Evolutionary conservation across 1,140 invertebrate genomes (phyloP), one percentile per base, ranked within the genome.

Genomic region (Papilio aristodemus): DNA sequence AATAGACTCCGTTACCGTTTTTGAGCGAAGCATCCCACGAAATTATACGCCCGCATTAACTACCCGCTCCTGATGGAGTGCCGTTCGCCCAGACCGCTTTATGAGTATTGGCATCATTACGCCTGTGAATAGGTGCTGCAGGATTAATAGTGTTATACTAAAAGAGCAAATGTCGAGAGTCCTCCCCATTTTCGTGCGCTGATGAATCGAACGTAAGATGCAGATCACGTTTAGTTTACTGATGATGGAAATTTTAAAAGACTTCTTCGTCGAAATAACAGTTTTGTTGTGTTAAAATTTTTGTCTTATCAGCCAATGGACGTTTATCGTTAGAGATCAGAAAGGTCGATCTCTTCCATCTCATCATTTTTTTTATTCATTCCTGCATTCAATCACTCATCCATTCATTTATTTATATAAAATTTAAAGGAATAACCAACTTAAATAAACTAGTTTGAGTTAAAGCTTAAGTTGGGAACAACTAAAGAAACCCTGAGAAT

Each of bases 101-200:
- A 85, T 79, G 77, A 79, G 73, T 79, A 86, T 85, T 83, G 78
- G 78, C 72, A 68, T 83, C 84, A 76, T 85, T 83, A 80, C 67
- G 68, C 74, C 70, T 60, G 69, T 63, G 69, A 71, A 72, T 68
- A 72, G 71, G 57, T 70, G 36, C 17, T 14, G 38, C 14, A 10
- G 22, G 14, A 68, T 68, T 72, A 69, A 69, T 27, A 8, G 63
- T n/a, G 14, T 19, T 54, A 37, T 60, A 60, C 59, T 75, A 75
- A 75, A 72, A 71, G 67, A 70, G 68, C 38, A 66, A 78, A 74
- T 72, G 72, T 72, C 64, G 62, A 67, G 69, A 72, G 72, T 72
- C 64, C 74, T 74, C 72, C 27, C 62, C 63, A 43, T 70, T 72
- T 74, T 76, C 66, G 72, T 68, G 68, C 39, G 62, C 37, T 50